A percentile compares a stretch with the other conserved stretches of the same genome.
phyloP scores from a whole-genome alignment of 2,113 vertebrate genomes.

The Mohoua ochrocephala region DNA sequence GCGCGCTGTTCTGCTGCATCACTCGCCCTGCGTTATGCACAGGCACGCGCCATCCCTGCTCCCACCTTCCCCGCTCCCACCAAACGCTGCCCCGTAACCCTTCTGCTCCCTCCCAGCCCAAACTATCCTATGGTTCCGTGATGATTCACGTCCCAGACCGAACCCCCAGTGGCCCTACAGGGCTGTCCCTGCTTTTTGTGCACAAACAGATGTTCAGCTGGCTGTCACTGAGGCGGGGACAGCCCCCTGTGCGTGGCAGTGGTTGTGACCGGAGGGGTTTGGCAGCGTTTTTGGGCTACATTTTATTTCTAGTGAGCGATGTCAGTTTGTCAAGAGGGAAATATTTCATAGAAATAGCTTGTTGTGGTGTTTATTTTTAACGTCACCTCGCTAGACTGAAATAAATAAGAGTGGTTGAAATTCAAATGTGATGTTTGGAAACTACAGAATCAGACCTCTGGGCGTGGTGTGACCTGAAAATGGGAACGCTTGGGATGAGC shows the following conservation, averaged over 20 bases:
- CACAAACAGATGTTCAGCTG: background rate
- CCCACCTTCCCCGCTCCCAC: background rate
- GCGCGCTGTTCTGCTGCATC: background rate
- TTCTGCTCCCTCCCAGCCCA: background rate
- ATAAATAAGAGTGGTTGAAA: background rate
- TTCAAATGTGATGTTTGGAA: background rate
- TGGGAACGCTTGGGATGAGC: accelerated
- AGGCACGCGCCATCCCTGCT: accelerated
- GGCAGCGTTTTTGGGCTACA: background rate
- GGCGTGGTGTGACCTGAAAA: background rate
- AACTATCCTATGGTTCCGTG: accelerated
- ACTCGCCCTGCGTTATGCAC: accelerated
- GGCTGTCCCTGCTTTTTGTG: background rate
- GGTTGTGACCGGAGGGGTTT: background rate
- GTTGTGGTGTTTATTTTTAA: background rate
- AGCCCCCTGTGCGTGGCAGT: accelerated
- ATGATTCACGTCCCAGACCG: background rate
- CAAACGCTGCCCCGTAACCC: accelerated
- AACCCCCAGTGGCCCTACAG: accelerated
- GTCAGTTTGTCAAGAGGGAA: background rate
- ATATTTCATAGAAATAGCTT: background rate
- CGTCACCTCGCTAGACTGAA: background rate
- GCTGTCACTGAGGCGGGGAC: background rate
- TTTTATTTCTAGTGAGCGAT: background rate
- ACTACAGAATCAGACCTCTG: background rate